Base-by-base conservation (phyloP, 2,797 vertebrate species). In the Ceryle rudis region DNA sequence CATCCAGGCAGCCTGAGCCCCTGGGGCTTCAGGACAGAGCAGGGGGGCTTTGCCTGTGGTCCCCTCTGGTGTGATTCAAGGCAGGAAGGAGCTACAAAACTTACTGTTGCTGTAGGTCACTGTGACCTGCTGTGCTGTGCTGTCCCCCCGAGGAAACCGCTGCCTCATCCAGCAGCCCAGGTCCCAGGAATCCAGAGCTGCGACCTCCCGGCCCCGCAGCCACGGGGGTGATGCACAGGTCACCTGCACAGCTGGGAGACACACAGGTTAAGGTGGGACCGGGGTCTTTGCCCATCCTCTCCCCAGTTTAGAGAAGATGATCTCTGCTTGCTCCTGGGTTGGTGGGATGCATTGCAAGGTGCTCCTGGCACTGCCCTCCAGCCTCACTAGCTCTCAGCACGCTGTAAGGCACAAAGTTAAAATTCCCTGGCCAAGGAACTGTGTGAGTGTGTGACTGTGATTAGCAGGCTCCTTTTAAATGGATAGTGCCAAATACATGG, bases 181-280 rank as follows among this genome's bases (percentile, higher is more conserved):
- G 39, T 96, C 86, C 64, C 46, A 73, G 80, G 55, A 81, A 65
- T 92, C 61, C 82, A 96, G 81, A 80, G 67, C 78, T 67, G 73
- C 2, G 0, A 96, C 42, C 37, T 73, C 54, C 72, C 4, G 67
- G 61, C 87, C 94, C 57, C 3, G 51, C 73, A 96, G 79, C 31
- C 37, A 18, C 0, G 8, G 91, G 11, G 94, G 95, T 0, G 18
- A 95, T 6, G 65, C 3, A 0, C 95, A 96, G 41, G 84, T 92
- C 73, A 96, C 90, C 88, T 96, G 91, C 55, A 85, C 14, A 84
- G 31, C 97, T 97, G 66, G 31, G 58, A 96, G 73, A 96, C 28
- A 96, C 88, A 61, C 0, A 1, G 37, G 20, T 17, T 41, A 55
- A 85, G 52, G 47, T 90, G 65, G 25, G 87, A 75, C 2, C 0